Evolutionary conservation across 2,113 vertebrate genomes (phyloP), one percentile per base, ranked within the genome.

Genomic region (Epinephelus moara): DNA sequence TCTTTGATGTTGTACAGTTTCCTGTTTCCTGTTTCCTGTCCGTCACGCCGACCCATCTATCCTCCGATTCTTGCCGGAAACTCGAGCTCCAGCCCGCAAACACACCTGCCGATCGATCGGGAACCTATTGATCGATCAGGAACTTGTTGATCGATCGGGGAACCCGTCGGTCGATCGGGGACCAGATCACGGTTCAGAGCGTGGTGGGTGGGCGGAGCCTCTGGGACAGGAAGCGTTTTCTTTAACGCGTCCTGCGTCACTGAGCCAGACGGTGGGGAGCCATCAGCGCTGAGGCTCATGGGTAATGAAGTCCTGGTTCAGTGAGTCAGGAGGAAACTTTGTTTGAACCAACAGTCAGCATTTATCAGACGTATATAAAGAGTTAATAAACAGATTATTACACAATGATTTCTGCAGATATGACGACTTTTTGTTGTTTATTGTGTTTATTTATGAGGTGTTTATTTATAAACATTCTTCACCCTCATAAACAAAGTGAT

Each of bases 11-110:
- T 70, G 70, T 67, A 78, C 78, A 75, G 53, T 67, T 85, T 86
- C 73, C 66, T 78, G 63, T 67, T 85, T 86, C 73, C 66, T 78
- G 63, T 67, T 85, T 86, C 73, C 66, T 78, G 63, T 66, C 47
- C 2, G 27, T 72, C 23, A 8, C 66, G 68, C 67, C 7, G 21
- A 53, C 49, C 52, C 33, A 57, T 81, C 62, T 49, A 80, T 63
- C 6, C 2, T 45, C 11, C 2, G 23, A 80, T 52, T 13, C 40
- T 68, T 9, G 21, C 50, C 13, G 52, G 15, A 15, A 59, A 73
- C 76, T 40, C 59, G n/a, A 80, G 50, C 59, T 63, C 64, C 21
- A 9, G 2, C 13, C 3, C 47, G 14, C 42, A 45, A 4, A 47
- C 6, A 27, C 13, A n/a, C 59, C 37, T n/a, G 19, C 42, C 13